phyloP scores from a whole-genome alignment of 2,888 invertebrate species.

The Phaedon cochleariae region DNA sequence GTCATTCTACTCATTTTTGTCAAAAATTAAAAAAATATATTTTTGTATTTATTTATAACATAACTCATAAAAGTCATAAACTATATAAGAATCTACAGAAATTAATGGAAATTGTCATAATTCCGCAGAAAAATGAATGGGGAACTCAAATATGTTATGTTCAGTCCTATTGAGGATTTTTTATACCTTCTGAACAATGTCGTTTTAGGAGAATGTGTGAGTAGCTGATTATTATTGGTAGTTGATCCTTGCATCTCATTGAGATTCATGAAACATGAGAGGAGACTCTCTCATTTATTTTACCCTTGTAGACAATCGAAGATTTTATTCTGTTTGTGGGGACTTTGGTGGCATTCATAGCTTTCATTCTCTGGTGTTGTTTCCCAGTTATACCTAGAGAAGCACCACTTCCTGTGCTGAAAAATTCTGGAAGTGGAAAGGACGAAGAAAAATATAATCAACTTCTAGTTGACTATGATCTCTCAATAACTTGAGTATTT shows the following conservation, averaged over 20 bases:
- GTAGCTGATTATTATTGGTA: conserved; percentile 38
- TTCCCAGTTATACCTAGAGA: conserved; percentile 65
- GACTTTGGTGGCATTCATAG: conserved; percentile 70
- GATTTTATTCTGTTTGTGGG: conserved; percentile 70
- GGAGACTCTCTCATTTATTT: background rate
- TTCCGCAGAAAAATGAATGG: conserved; percentile 18
- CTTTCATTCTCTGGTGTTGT: conserved; percentile 72
- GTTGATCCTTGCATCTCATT: too few relatives aligned
- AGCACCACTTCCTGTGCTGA: conserved; percentile 47
- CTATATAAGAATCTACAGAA: background rate
- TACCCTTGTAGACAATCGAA: conserved; percentile 65
- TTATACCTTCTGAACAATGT: conserved; percentile 69
- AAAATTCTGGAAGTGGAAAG: conserved; percentile 35
- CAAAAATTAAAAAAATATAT: too few relatives aligned
- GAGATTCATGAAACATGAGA: conserved; percentile 9
- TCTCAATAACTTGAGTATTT: conserved; percentile 5
- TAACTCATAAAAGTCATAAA: too few relatives aligned
- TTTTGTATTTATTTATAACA: too few relatives aligned
- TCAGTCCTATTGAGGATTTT: conserved; percentile 67
- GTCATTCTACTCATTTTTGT: background rate
- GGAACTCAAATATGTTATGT: conserved; percentile 31
- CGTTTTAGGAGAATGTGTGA: conserved; percentile 69
- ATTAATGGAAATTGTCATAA: background rate
- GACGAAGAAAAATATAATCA: conserved; percentile 57
- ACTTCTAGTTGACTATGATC: conserved; percentile 45